Evolutionary conservation across 2,797 vertebrate species (phyloP).

Genomic region (Erpetoichthys calabaricus): DNA sequence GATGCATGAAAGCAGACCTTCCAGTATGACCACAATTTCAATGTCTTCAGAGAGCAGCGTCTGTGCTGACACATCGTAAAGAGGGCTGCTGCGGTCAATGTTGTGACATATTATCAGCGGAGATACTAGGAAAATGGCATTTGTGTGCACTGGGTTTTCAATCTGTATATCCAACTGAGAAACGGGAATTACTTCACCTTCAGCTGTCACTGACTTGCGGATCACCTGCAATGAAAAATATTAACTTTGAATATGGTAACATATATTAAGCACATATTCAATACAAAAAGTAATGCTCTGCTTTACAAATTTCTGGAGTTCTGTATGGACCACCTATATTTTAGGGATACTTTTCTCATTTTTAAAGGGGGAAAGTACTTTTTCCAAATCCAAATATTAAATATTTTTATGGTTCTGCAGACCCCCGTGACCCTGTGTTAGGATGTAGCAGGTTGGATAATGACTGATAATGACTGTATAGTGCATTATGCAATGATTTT

Average conservation of each 20-base stretch:
- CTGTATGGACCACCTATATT: no score
- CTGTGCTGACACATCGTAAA: slow-evolving; percentile 15
- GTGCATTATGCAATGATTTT: no score
- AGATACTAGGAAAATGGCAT: slow-evolving; percentile 21
- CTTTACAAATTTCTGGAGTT: no score
- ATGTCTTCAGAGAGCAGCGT: slow-evolving; percentile 16
- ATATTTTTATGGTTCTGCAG: no score
- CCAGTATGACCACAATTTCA: slow-evolving; percentile 21
- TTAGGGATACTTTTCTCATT: no score
- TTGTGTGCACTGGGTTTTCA: slow-evolving; percentile 19
- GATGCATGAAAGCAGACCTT: slow-evolving; percentile 7
- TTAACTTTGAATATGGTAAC: not conserved
- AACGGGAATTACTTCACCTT: slow-evolving; percentile 20
- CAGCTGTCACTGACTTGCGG: slow-evolving; percentile 18
- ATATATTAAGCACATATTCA: no score
- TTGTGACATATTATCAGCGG: slow-evolving; percentile 21
- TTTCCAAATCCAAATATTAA: no score
- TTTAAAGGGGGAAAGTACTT: no score
- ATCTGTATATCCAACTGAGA: slow-evolving; percentile 22
- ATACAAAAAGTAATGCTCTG: no score
- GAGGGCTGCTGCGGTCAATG: slow-evolving; percentile 18
- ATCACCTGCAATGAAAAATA: slow-evolving; percentile 2
- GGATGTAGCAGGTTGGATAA: no score
- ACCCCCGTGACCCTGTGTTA: no score
- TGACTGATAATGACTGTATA: no score